phyloP scores from a whole-genome alignment of 2,888 invertebrate species.

The Toxonevra muliebris region DNA sequence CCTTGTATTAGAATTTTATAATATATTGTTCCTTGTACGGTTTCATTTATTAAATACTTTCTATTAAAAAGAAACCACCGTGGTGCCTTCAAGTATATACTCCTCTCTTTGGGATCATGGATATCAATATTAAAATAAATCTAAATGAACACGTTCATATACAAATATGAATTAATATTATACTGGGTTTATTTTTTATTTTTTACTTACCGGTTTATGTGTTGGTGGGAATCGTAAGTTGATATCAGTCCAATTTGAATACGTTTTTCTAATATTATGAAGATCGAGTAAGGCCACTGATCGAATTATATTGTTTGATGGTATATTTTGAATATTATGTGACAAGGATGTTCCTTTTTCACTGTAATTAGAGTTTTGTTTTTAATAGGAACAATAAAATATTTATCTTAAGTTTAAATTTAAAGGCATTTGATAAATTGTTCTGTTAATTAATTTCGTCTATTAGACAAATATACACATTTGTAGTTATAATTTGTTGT shows the following conservation, averaged over 20 bases:
- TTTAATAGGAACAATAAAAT: neutral
- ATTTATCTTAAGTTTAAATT: neutral
- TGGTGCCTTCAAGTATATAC: slow-evolving; percentile 56
- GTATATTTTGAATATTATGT: slow-evolving; percentile 68
- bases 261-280: slow-evolving; percentile 68
- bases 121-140: slow-evolving; percentile 73
- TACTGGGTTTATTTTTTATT: neutral
- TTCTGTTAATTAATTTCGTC: too few relatives aligned
- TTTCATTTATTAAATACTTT: slow-evolving; percentile 67
- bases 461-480: too few relatives aligned
- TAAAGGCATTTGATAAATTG: too few relatives aligned
- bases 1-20: slow-evolving; percentile 71
- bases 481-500: too few relatives aligned
- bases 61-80: slow-evolving; percentile 63
- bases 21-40: slow-evolving; percentile 69
- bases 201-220: slow-evolving; percentile 67
- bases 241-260: slow-evolving; percentile 75
- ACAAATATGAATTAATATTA: neutral
- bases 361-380: slow-evolving; percentile 34
- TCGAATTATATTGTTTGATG: slow-evolving; percentile 65
- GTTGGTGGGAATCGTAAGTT: slow-evolving; percentile 74
- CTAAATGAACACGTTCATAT: slow-evolving; percentile 63
- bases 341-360: slow-evolving; percentile 69
- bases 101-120: slow-evolving; percentile 67
- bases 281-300: slow-evolving; percentile 70